Evolutionary conservation across 2,797 vertebrate species (phyloP).

Genomic region (Prionace glauca): DNA sequence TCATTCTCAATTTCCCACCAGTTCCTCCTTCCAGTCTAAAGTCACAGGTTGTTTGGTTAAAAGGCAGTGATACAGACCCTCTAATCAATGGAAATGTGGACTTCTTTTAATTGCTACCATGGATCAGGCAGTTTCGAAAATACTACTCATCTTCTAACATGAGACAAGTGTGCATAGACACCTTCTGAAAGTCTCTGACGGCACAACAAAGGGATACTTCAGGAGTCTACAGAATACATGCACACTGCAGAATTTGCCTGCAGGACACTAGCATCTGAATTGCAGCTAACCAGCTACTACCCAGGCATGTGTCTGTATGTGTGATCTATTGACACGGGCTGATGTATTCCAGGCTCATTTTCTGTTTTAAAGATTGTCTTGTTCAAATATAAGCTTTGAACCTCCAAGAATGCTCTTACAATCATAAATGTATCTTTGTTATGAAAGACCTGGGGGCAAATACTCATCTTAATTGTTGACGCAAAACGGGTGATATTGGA

Average conservation of each 20-base stretch:
- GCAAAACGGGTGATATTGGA: neutral
- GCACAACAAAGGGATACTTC: neutral
- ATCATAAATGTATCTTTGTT: neutral
- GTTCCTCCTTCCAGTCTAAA: neutral
- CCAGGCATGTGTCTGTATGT: neutral
- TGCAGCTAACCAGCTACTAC: neutral
- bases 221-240: neutral
- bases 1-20: slow-evolving; percentile 8
- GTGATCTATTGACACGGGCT: neutral
- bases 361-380: neutral
- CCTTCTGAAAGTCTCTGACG: neutral
- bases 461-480: neutral
- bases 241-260: neutral
- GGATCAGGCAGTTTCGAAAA: neutral
- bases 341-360: neutral
- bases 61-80: neutral
- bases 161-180: neutral
- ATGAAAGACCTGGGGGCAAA: neutral
- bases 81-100: neutral
- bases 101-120: neutral
- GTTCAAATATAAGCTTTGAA: neutral
- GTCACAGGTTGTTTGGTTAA: neutral
- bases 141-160: neutral
- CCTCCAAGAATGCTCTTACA: neutral
- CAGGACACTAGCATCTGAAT: neutral